These are phyloP conservation scores for Neotoma lepida DNA, from an alignment of 2,113 vertebrate species.

Conservation along the genomic window DNA sequence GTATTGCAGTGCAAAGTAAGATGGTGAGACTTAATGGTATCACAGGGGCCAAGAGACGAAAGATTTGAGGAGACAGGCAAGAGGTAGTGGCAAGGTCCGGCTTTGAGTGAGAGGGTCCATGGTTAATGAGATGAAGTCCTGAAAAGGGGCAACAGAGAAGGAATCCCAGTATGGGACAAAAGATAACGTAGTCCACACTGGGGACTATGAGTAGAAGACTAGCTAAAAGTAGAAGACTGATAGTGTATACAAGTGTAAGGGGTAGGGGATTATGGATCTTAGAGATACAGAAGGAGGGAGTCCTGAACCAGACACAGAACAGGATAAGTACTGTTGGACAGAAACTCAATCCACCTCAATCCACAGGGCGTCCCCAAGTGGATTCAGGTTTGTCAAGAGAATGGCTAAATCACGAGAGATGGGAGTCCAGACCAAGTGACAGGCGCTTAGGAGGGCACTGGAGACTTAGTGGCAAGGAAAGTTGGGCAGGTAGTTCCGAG, in stretches of 20 bases:
- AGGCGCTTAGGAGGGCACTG: neutral
- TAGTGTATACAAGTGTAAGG: neutral
- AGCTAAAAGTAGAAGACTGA: neutral
- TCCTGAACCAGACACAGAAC: neutral
- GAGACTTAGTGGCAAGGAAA: neutral
- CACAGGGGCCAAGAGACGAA: neutral
- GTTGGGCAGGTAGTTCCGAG: neutral
- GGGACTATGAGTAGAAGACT: neutral
- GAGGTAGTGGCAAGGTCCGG: neutral
- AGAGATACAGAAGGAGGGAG: neutral
- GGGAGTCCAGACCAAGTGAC: neutral
- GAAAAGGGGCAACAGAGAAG: neutral
- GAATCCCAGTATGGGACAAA: neutral
- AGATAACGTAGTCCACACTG: neutral
- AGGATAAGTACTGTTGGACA: neutral
- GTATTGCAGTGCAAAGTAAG: neutral
- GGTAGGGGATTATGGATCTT: neutral
- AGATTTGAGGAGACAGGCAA: neutral
- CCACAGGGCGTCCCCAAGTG: neutral
- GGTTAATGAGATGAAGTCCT: neutral
- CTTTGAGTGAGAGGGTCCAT: neutral
- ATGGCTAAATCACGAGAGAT: neutral
- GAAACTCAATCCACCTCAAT: neutral
- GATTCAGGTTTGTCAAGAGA: neutral
- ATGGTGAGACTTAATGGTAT: too few species aligned